Base-by-base conservation (phyloP, 2,888 invertebrate species). In the Zelleria hepariella region DNA sequence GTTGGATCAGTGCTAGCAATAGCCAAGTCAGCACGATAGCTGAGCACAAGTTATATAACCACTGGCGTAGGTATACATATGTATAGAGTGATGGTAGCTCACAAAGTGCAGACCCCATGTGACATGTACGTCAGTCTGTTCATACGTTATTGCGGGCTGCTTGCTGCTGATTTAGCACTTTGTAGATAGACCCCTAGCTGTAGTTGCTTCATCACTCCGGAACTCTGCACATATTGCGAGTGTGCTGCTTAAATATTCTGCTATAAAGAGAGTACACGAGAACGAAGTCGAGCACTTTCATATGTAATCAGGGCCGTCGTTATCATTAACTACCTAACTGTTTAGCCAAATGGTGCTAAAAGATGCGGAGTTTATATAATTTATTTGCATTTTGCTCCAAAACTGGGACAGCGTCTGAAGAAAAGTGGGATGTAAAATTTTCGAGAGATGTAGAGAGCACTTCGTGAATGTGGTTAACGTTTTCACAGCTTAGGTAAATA, bases 301-400 rank as follows among this genome's bases (percentile, higher is more conserved):
- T 1, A 32, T 32, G 32, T 2, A 6, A 2, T 10, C 7, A 32
- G 7, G 32, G 7, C 10, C 10, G 32, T 32, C 7, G 32, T 10
- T 32, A 42, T 10, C 32, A 42, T 42, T 15, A 42, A 15, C 1
- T 42, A n/a, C n/a, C n/a, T n/a, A n/a, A n/a, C n/a, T n/a, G n/a
- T 42, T 10, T 15, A 42, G 15, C 32, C 10, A 42, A 15, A 42
- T 42, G 10, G 32, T 15, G 32, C 32, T 65, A 62, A 61, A 66
- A 66, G 68, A 66, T 70, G 70, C 68, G 64, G 63, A 67, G 68
- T 74, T n/a, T 74, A 76, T 80, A 78, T 75, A 76, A 74, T 71
- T 67, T 67, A 75, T 80, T 77, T 74, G 73, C 73, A 78, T 78
- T 74, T 75, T 65, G 68, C 60, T 64, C 67, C 66, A 69, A 65